A percentile compares a stretch with the other conserved stretches of the same genome.
phyloP scores from a whole-genome alignment of 2,113 vertebrate species.

The Macrotus californicus region DNA sequence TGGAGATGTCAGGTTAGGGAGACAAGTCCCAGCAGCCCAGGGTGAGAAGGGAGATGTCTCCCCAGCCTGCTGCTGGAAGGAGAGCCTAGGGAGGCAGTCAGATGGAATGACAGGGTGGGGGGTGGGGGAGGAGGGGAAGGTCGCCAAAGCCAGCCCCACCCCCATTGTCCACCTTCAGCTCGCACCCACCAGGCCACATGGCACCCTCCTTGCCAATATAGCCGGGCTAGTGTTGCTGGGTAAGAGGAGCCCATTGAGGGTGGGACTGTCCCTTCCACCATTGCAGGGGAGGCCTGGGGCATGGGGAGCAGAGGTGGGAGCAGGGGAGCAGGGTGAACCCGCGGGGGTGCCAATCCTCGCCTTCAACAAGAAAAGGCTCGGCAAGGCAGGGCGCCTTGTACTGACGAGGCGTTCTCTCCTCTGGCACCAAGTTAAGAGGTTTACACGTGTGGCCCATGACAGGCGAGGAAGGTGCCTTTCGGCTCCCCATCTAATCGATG shows the following conservation, averaged over 20 bases:
- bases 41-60: background rate
- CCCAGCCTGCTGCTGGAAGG: background rate
- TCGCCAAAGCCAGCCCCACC: background rate
- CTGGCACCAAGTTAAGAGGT: background rate
- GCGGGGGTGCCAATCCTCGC: rapidly evolving
- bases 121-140: background rate
- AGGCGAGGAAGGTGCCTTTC: background rate
- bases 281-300: rapidly evolving
- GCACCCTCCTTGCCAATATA: background rate
- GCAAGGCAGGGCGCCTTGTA: background rate
- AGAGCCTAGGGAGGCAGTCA: background rate
- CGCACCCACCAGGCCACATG: background rate
- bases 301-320: background rate
- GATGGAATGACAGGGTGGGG: background rate
- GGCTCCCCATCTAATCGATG: background rate
- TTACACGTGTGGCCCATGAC: rapidly evolving
- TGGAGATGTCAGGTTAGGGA: background rate
- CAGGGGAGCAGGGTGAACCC: too few relatives aligned
- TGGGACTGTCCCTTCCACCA: background rate
- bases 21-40: background rate
- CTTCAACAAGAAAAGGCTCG: background rate
- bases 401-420: background rate
- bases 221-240: background rate
- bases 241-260: too few relatives aligned
- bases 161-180: background rate